A percentile compares a stretch with the other conserved stretches of the same genome.
Evolutionary conservation across 2,113 vertebrate genomes (phyloP).

Genomic region (Dromas ardeola): DNA sequence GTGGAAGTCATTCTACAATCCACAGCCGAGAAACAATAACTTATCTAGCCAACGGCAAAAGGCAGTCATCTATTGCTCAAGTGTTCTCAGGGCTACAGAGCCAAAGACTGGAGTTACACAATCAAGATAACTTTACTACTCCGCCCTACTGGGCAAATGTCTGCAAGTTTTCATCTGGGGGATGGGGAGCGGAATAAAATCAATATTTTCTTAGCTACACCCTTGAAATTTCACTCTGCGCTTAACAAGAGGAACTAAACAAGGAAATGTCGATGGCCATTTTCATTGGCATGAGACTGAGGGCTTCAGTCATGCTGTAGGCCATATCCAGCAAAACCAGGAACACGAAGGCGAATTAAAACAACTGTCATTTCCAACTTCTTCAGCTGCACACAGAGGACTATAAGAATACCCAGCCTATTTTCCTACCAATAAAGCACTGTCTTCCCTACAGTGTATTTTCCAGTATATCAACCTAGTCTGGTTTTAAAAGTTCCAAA

Average conservation of each 20-base stretch:
- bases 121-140: constrained; percentile 55
- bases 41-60: constrained; percentile 24
- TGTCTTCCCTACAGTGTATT: not conserved
- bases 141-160: not conserved
- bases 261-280: not conserved
- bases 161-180: not conserved
- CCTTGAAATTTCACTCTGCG: not conserved
- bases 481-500: constrained; percentile 15
- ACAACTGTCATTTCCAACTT: not conserved
- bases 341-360: not conserved
- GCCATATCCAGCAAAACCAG: not conserved
- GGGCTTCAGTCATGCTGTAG: not conserved
- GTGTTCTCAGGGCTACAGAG: constrained; percentile 49
- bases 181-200: not conserved
- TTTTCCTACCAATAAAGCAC: not conserved
- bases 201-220: constrained; percentile 33
- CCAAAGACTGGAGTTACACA: constrained; percentile 62
- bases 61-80: constrained; percentile 52
- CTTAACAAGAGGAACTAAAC: not conserved
- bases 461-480: not conserved
- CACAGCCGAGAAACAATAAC: constrained; percentile 34
- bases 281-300: not conserved
- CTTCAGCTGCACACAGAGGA: not conserved
- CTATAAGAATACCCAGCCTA: not conserved
- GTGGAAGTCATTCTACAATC: constrained; percentile 38